Base-by-base conservation (phyloP, 2,888 invertebrate species). In the Dusona sp. region DNA sequence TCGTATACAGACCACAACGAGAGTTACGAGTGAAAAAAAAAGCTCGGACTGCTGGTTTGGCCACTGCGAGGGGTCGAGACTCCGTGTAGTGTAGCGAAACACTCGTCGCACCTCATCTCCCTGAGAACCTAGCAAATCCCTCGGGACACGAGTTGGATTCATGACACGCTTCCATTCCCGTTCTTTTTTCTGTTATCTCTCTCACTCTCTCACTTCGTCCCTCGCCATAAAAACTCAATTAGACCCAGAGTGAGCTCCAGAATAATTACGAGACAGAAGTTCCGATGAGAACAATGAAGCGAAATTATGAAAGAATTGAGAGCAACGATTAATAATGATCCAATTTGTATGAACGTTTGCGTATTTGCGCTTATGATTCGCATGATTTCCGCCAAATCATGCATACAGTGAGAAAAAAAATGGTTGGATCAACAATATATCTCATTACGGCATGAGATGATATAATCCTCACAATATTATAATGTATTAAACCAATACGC, bases 71-170 rank as follows among this genome's bases (percentile, higher is more conserved):
- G 42, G 45, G 67, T 51, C 67, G 48, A 42, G 36, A 19, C 33
- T 57, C 57, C 51, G 38, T 61, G 42, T 16, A 42, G 42, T 42
- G 25, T 36, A 11, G 73, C 74, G 25, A 51, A 42, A 38, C 64
- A 38, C 64, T 75, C 74, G 29, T 51, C 65, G 51, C 77, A 42
- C 57, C 74, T 73, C 82, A 57, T 82, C 61, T 16, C 45, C 25
- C 75, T 78, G 65, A 57, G 33, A 70, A 68, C 48, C 78, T 77
- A 25, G 42, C 51, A 79, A 85, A 82, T 82, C 67, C 61, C 57
- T 68, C 25, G 67, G 42, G 51, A 82, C 64, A 42, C 38, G 38
- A 72, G 75, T 83, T 25, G 22, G 38, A 83, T 75, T 75, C 82
- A 11, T 45, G 45, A 68, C 77, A 48, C 70, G 77, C 77, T 77